Evolutionary conservation across 2,113 vertebrate genomes (phyloP), one percentile per base, ranked within the genome.

Genomic region (Scomber japonicus): DNA sequence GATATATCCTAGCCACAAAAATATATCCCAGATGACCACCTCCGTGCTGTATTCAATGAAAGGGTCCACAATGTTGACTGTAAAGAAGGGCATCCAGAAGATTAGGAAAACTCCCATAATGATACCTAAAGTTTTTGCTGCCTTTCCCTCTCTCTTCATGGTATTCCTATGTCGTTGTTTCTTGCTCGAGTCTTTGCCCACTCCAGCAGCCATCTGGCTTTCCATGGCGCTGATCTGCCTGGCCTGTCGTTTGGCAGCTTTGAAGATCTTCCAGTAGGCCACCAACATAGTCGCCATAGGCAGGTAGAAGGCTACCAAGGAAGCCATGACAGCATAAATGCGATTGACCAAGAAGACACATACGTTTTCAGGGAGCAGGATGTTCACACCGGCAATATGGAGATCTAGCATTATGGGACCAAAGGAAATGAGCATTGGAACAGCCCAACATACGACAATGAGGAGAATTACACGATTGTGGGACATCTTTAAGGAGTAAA

Each of bases 201-300:
- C 88, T 3, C 93, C 93, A 3, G 83, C 70, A 1, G 92, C 90
- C 93, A 95, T 93, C 82, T 96, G 94, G 30, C 93, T 91, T 79
- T 96, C 95, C 88, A 95, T 91, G 51, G 94, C 94, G 0, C 85
- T 94, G 74, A 96, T 96, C 87, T 95, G 95, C 88, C 74, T 89
- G 35, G 95, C 95, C 79, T 96, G 95, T 2, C 94, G 89, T 65
- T 92, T 94, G 31, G 95, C 95, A 21, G 90, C 95, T 83, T 93
- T 94, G 86, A 94, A 96, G 83, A 96, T 96, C 81, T 94, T 95
- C 94, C 95, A 96, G 86, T 96, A 96, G 40, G 94, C 95, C 44
- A 94, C 66, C 4, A 96, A 76, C 95, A 96, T 96, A 24, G 92
- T 82, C 14, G 71, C 89, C 94, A 96, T 95, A 0, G 95, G 95